Base-by-base conservation (phyloP, 2,797 vertebrate genomes). In the Hephaestus fuliginosus region DNA sequence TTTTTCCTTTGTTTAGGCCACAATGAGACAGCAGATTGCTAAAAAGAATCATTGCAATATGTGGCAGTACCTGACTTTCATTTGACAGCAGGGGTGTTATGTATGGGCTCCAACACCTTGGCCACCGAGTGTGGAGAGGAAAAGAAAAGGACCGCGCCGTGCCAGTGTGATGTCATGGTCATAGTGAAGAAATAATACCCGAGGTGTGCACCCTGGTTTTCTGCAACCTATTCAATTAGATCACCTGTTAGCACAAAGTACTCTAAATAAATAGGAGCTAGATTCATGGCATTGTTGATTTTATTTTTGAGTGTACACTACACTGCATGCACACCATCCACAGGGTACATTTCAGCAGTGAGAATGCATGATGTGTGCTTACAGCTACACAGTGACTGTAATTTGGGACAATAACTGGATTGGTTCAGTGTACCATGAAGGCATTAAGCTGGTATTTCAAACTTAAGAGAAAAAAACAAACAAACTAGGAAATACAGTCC, bases 391-490 rank as follows among this genome's bases (percentile, higher is more conserved):
- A 67, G 13, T 51, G 46, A 67, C 66, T 17, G 41, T 49, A 78
- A 81, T 78, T 62, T 70, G 17, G 20, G 11, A 66, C 49, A 67
- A 25, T 36, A 60, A 57, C 39, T 22, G 49, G 53, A 70, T 77
- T 68, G 46, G 39, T 51, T 53, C 43, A 78, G 43, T 72, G 51
- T 41, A 36, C 68, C 4, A 14, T 53, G 28, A 69, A n/a, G 55
- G 69, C n/a, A 58, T 63, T 67, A 58, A 70, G 48, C 28, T 76
- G 33, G 60, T 57, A 64, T 62, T 72, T 75, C 28, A 72, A 49
- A 78, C 11, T 43, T 8, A 5, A 14, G 3, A 58, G 51, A 63
- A 39, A 39, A 39, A 39, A 25, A 25, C 25, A 25, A 25, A n/a
- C n/a, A 53, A 58, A 41, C 7, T 20, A 48, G 39, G 12, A 72